Base-by-base conservation (phyloP, 2,888 invertebrate genomes). In the Mycalesis mineus region DNA sequence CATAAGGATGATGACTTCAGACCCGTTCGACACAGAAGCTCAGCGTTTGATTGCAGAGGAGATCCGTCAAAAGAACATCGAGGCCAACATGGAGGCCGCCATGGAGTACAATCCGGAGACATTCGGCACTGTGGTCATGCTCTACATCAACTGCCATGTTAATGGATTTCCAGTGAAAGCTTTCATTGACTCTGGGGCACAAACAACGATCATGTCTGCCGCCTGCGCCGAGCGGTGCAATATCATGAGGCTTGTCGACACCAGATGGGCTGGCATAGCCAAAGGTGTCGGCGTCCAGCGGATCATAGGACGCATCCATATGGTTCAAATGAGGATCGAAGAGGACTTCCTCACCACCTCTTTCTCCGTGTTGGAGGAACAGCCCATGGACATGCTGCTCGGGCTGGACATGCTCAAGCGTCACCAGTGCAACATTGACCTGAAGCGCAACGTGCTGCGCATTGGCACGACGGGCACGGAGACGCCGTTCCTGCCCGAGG, bases 91-190 rank as follows among this genome's bases (percentile, higher is more conserved):
- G 98, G 97, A 98, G 78, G 97, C 97, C 0, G 99, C 99, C 0
- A 97, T 99, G 94, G 99, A 99, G 78, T 97, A 97, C 80, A 97
- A 98, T 84, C 99, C 99, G 0, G 99, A 99, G 87, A 97, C 96
- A 44, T 99, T 99, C 85, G 99, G 98, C 57, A 97, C 97, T 33
- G 98, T 99, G 44, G 95, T 96, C 48, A 99, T 99, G 99, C 91
- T 99, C 69, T 95, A 99, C 81, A 98, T 99, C 61, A 96, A 98
- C 80, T 98, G 99, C 81, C 95, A 94, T 82, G 98, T 99, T 0
- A 99, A 99, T 86, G 98, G 98, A 39, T 94, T 95, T 77, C 96
- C 96, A 0, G 98, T 99, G 0, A 98, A 98, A 86, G 99, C 99
- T 3, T 99, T 99, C 82, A 98, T 99, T 58, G 99, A 99, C 86